Conservation (phyloP, 2,113 vertebrate species). For the Astur gentilis region DNA sequence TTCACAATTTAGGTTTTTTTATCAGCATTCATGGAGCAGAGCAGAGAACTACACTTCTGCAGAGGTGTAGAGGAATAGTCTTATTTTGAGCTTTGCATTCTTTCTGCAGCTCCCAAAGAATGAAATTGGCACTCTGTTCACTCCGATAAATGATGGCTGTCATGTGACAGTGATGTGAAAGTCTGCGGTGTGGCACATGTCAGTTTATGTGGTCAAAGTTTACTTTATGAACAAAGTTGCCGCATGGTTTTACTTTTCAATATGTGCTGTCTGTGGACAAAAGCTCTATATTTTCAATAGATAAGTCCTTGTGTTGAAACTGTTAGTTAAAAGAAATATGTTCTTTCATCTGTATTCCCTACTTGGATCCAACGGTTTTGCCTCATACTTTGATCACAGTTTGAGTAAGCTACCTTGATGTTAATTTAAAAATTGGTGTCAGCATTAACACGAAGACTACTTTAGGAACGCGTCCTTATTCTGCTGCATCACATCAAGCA, state of each 20-base stretch:
- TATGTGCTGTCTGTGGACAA: fast-evolving
- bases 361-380: neutral
- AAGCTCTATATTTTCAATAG: neutral
- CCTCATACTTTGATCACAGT: neutral
- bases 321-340: neutral
- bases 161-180: neutral
- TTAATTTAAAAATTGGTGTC: neutral
- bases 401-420: neutral
- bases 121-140: fast-evolving
- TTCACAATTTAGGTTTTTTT: neutral
- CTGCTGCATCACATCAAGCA: neutral
- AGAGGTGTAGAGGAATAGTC: neutral
- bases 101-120: neutral
- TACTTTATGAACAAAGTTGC: neutral
- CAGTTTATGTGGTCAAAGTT: slow-evolving; percentile 23
- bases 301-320: neutral
- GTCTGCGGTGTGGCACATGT: neutral
- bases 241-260: neutral
- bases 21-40: neutral
- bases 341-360: neutral
- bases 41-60: neutral
- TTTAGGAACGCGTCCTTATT: fast-evolving
- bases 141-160: neutral
- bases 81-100: neutral
- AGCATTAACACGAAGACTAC: neutral